Evolutionary conservation across 2,888 invertebrate genomes (phyloP).

Genomic region (Augochlorella aurata): DNA sequence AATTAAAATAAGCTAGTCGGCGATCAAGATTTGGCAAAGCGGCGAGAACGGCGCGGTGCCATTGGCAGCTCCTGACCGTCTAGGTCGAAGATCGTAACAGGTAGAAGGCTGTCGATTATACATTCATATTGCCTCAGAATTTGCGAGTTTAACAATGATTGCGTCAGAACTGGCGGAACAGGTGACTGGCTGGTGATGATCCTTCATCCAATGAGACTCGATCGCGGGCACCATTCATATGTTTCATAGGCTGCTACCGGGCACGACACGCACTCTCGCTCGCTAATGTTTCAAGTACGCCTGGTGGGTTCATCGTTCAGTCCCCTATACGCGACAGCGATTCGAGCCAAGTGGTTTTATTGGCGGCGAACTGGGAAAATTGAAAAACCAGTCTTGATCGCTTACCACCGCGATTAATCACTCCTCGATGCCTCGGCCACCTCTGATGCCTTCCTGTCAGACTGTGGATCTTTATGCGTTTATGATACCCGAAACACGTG

Average conservation of each 20-base stretch:
- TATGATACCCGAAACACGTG: no score
- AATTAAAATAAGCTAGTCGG: not conserved
- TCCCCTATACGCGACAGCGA: conserved; percentile 5
- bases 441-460: no score
- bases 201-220: not conserved
- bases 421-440: not conserved
- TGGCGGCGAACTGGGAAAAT: conserved; percentile 4
- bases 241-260: conserved; percentile 1
- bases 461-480: no score
- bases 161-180: conserved; percentile 7
- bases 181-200: conserved; percentile 16
- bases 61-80: not conserved
- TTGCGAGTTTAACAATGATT: conserved; percentile 14
- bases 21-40: not conserved
- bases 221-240: not conserved
- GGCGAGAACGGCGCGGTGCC: not conserved
- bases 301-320: conserved; percentile 13
- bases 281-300: conserved; percentile 5
- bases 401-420: not conserved
- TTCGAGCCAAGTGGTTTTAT: conserved; percentile 1
- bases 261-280: not conserved
- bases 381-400: not conserved
- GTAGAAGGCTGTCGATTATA: not conserved
- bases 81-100: conserved; percentile 8
- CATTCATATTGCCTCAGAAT: conserved; percentile 3